Conservation (phyloP, 2,113 vertebrate species). For the Lontra canadensis region DNA sequence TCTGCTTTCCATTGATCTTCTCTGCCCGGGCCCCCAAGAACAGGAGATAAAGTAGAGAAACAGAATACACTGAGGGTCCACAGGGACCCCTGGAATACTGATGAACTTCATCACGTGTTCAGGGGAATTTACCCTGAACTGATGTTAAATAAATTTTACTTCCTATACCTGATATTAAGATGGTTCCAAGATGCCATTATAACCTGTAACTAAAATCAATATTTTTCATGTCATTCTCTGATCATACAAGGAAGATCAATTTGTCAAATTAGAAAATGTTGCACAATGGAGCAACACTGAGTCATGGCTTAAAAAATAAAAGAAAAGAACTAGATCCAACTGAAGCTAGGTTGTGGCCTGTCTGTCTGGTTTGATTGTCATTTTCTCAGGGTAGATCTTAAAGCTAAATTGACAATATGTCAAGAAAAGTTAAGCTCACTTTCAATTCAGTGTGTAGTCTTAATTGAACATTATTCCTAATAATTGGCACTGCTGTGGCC, state of each 20-base stretch:
- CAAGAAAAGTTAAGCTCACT: not conserved
- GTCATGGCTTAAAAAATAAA: not conserved
- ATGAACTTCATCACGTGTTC: not conserved
- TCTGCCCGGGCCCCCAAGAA: not conserved
- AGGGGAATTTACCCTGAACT: not conserved
- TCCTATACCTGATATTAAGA: not conserved
- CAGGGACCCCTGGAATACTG: not conserved
- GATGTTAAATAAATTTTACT: not conserved
- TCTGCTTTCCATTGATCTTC: not conserved
- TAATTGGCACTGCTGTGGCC: fast-evolving
- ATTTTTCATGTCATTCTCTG: constrained; percentile 35
- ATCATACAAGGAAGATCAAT: not conserved
- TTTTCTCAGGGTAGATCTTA: not conserved
- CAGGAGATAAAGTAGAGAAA: not conserved
- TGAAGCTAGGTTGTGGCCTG: not conserved
- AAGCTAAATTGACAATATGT: not conserved
- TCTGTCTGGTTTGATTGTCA: not conserved
- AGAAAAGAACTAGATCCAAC: not conserved
- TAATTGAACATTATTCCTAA: not conserved
- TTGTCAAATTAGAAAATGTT: not conserved
- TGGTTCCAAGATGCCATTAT: not conserved
- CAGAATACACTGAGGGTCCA: not conserved
- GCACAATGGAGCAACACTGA: not conserved
- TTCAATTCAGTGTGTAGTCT: not conserved
- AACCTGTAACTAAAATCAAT: constrained; percentile 23